A percentile compares a stretch with the other conserved stretches of the same genome.
Conservation (phyloP, 2,113 vertebrate species). For the Lichenostomus cassidix region DNA sequence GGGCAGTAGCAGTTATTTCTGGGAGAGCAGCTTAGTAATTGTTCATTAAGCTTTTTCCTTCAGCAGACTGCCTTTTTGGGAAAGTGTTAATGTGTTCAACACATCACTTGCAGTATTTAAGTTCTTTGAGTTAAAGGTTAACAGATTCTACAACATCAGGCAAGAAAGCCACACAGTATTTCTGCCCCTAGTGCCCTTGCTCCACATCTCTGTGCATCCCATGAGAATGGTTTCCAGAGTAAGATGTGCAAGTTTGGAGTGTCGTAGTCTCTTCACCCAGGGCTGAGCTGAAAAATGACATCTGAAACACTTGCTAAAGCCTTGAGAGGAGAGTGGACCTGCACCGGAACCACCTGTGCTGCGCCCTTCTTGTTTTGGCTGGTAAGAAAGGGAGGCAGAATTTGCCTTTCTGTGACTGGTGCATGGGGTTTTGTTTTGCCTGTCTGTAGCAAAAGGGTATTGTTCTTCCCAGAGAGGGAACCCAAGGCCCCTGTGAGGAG, state of each 20-base stretch:
- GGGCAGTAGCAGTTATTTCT: neutral
- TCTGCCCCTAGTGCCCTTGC: neutral
- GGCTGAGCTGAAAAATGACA: neutral
- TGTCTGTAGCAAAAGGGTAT: rapidly evolving
- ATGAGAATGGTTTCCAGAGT: neutral
- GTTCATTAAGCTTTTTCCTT: neutral
- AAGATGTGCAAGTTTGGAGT: rapidly evolving
- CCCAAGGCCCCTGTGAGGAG: rapidly evolving
- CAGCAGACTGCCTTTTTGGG: neutral
- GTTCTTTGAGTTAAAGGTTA: neutral
- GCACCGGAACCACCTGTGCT: neutral
- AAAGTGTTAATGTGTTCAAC: neutral
- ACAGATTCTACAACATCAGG: neutral
- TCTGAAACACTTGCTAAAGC: neutral
- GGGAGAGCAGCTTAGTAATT: neutral
- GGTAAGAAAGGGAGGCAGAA: neutral
- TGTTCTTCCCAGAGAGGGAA: neutral
- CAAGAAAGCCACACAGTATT: neutral
- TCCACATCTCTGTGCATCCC: neutral
- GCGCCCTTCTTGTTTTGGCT: neutral
- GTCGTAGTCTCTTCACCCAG: neutral
- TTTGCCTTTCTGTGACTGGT: neutral
- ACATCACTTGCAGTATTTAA: neutral
- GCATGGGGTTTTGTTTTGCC: rapidly evolving
- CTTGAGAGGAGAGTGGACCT: neutral